Conservation (phyloP, 2,888 invertebrate genomes). For the Herminia tarsipennalis region DNA sequence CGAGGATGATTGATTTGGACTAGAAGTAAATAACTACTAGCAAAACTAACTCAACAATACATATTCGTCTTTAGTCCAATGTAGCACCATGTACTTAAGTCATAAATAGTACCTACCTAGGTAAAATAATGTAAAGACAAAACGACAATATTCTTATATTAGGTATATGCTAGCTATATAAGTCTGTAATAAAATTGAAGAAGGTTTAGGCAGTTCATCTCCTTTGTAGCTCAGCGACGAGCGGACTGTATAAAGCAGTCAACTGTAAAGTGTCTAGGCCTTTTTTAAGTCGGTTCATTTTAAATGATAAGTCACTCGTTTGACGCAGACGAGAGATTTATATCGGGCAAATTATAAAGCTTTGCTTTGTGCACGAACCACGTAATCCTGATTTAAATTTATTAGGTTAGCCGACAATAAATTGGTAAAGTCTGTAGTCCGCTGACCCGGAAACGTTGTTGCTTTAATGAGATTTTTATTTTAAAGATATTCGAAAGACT, state of each 20-base stretch:
- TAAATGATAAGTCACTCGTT: conserved; percentile 60
- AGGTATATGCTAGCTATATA: too few relatives aligned
- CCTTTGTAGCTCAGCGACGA: background rate
- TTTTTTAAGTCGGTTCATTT: conserved; percentile 43
- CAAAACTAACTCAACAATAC: too few relatives aligned
- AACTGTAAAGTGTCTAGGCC: conserved; percentile 26
- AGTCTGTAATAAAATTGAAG: background rate
- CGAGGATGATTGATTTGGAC: too few relatives aligned
- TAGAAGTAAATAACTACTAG: too few relatives aligned
- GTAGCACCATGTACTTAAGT: too few relatives aligned
- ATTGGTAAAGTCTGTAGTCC: conserved; percentile 79
- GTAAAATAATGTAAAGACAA: too few relatives aligned
- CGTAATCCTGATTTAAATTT: conserved; percentile 83
- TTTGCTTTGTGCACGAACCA: conserved; percentile 75
- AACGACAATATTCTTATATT: too few relatives aligned
- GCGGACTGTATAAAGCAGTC: conserved; percentile 7
- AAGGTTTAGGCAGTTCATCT: background rate
- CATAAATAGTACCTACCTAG: too few relatives aligned
- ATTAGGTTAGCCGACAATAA: conserved; percentile 81
- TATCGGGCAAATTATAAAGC: conserved; percentile 80
- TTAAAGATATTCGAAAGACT: conserved; percentile 60
- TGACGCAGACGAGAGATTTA: conserved; percentile 73
- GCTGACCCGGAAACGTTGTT: conserved; percentile 76
- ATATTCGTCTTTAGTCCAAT: too few relatives aligned
- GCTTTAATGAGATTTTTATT: conserved; percentile 71